Percentiles rank a stretch among this genome's conserved stretches.
phyloP scores from a whole-genome alignment of 2,113 vertebrate genomes.

The Leptodactylus fuscus region DNA sequence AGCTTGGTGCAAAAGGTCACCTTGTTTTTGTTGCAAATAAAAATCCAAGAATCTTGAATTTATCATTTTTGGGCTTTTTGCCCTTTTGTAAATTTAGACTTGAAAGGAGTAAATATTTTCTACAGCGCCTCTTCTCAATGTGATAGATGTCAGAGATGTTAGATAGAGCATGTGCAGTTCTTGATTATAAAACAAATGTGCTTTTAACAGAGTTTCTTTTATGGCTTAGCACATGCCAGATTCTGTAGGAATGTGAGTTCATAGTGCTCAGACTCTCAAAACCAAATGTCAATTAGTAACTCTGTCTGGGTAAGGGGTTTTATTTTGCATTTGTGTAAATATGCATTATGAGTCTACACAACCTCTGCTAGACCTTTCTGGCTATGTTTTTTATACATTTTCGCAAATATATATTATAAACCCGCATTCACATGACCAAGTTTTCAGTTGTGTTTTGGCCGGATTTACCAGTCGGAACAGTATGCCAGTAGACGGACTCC shows the following conservation, averaged over 20 bases:
- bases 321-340: neutral
- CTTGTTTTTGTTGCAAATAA: neutral
- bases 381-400: no score
- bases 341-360: neutral
- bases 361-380: neutral
- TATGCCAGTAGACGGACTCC: no score
- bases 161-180: neutral
- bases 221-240: neutral
- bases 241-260: neutral
- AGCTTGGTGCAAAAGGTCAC: neutral
- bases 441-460: no score
- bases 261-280: neutral
- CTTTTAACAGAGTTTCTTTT: neutral
- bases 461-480: no score
- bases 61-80: conserved; percentile 20
- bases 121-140: neutral
- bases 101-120: conserved; percentile 14
- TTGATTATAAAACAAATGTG: conserved; percentile 8
- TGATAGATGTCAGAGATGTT: conserved; percentile 9
- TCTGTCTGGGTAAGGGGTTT: neutral
- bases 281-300: neutral
- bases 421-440: no score
- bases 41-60: conserved; percentile 14
- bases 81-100: conserved; percentile 18
- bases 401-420: no score